Conservation (phyloP, 2,888 invertebrate species). For the Sesia apiformis region DNA sequence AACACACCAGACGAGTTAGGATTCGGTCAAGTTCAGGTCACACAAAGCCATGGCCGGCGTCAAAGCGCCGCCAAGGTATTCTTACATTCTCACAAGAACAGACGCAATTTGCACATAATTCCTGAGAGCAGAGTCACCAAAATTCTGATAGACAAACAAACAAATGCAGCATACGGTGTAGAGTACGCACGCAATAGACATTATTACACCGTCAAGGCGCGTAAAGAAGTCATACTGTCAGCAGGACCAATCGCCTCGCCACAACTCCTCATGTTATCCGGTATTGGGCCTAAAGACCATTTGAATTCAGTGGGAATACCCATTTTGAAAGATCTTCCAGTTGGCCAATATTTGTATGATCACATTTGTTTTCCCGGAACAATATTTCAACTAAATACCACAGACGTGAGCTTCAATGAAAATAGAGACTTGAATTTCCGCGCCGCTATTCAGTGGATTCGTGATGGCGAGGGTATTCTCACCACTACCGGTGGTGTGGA, state of each 20-base stretch:
- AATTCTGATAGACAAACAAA: conserved; percentile 63
- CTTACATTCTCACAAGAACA: conserved; percentile 62
- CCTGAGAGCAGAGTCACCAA: conserved; percentile 69
- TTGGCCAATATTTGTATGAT: conserved; percentile 78
- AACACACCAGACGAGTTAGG: conserved; percentile 76
- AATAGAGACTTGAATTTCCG: conserved; percentile 22
- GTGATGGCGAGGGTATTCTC: conserved; percentile 53
- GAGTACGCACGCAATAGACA: conserved; percentile 58
- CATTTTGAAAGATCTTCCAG: conserved; percentile 74
- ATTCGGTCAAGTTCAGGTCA: conserved; percentile 77
- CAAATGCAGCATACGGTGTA: conserved; percentile 70
- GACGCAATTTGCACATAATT: conserved; percentile 74
- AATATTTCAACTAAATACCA: conserved; percentile 74
- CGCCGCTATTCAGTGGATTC: conserved; percentile 30
- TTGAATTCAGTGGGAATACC: conserved; percentile 67
- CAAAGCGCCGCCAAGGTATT: conserved; percentile 76
- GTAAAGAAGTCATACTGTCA: conserved; percentile 81
- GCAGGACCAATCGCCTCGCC: conserved; percentile 88
- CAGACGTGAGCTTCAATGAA: conserved; percentile 32
- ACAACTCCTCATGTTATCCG: conserved; percentile 87
- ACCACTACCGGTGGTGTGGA: conserved; percentile 77
- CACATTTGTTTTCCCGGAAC: conserved; percentile 78
- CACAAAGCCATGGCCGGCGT: conserved; percentile 73
- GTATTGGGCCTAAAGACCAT: conserved; percentile 77
- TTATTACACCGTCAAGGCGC: conserved; percentile 61